A percentile compares a stretch with the other conserved stretches of the same genome.
These are phyloP conservation scores for Corythoichthys haematopterus DNA, from an alignment of 2,113 vertebrate genomes.

Conservation along the genomic window DNA sequence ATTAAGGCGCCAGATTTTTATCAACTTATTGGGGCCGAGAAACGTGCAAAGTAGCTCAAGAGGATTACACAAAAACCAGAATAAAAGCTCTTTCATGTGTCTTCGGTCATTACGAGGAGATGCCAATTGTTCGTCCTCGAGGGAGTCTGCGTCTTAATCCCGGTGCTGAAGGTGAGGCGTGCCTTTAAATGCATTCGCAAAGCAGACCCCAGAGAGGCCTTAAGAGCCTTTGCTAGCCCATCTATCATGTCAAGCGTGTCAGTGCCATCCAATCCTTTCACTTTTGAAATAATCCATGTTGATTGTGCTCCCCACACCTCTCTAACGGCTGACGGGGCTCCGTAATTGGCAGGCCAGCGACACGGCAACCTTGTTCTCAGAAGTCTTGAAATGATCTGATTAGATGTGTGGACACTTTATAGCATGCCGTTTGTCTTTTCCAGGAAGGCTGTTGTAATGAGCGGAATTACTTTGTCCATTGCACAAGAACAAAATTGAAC, in stretches of 20 bases:
- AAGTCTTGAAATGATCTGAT: conserved; percentile 2
- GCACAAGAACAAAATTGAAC: not conserved
- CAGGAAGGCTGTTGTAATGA: conserved; percentile 6
- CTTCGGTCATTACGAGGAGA: conserved; percentile 43
- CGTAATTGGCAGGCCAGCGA: conserved; percentile 6
- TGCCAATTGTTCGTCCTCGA: conserved; percentile 30
- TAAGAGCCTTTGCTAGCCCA: conserved; percentile 48
- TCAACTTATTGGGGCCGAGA: conserved; percentile 27
- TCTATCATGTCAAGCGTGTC: conserved; percentile 43
- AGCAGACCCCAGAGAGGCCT: conserved; percentile 41
- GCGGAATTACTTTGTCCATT: conserved; percentile 11
- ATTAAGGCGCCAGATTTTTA: conserved; percentile 25
- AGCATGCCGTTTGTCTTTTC: not conserved
- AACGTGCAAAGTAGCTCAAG: conserved; percentile 47
- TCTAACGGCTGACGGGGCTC: conserved; percentile 7
- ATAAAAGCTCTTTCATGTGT: conserved; percentile 50
- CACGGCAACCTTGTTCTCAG: conserved; percentile 8
- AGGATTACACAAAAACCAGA: conserved; percentile 51
- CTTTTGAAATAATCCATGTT: conserved; percentile 56
- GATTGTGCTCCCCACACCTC: conserved; percentile 45
- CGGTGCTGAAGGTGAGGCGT: conserved; percentile 24
- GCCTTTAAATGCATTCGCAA: conserved; percentile 41
- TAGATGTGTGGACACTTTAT: not conserved
- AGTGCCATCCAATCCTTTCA: conserved; percentile 44
- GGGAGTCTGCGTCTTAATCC: conserved; percentile 54